phyloP scores from a whole-genome alignment of 2,113 vertebrate species.

The Ictalurus furcatus region DNA sequence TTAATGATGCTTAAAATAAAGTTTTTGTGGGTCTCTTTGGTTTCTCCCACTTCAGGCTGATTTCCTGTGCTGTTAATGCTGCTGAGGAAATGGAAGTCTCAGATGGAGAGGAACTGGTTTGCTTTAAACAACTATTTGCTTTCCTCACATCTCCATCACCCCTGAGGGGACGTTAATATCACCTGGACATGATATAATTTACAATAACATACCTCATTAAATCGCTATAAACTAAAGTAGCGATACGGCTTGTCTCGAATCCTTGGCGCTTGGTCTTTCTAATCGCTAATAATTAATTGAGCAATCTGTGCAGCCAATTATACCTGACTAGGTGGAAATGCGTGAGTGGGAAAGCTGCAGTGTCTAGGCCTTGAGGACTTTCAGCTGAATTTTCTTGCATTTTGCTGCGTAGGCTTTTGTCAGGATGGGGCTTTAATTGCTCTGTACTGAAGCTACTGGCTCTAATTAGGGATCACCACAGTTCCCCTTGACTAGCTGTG shows the following conservation, averaged over 20 bases:
- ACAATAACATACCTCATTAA: neutral
- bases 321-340: neutral
- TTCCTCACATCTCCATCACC: neutral
- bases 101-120: neutral
- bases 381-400: neutral
- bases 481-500: slow-evolving; percentile 12
- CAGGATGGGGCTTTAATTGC: slow-evolving; percentile 11
- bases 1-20: slow-evolving; percentile 1
- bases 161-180: neutral
- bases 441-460: neutral
- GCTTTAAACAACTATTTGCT: neutral
- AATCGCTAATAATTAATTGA: neutral
- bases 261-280: neutral
- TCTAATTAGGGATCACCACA: slow-evolving; percentile 3
- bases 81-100: slow-evolving; percentile 1
- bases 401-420: neutral
- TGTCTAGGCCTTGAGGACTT: neutral
- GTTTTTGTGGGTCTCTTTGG: neutral
- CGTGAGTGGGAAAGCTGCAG: neutral
- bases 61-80: slow-evolving; percentile 1
- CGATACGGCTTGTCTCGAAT: neutral
- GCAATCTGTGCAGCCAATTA: neutral
- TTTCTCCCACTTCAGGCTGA: neutral
- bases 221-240: neutral
- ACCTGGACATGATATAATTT: neutral